These are phyloP conservation scores for Leptarthrus brevirostris DNA, from an alignment of 2,888 invertebrate genomes.

Conservation along the genomic window DNA sequence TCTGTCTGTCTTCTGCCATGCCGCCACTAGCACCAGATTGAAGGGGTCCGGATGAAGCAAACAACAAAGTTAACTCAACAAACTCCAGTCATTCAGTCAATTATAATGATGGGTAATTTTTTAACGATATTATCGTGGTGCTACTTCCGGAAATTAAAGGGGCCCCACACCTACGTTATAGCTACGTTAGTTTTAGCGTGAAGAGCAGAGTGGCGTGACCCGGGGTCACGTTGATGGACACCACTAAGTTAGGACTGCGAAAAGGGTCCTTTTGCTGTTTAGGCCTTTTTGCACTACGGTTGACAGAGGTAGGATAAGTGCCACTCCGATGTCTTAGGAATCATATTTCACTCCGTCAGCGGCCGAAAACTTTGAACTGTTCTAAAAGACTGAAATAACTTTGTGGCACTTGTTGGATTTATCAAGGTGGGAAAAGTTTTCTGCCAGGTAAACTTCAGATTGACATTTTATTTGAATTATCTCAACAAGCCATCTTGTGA, in stretches of 20 bases:
- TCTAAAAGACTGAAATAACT: not conserved
- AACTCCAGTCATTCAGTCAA: conserved; percentile 17
- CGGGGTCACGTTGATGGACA: conserved; percentile 5
- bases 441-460: conserved; percentile 21
- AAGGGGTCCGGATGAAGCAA: not conserved
- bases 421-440: conserved; percentile 22
- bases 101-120: conserved; percentile 24
- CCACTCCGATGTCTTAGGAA: conserved; percentile 13
- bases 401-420: conserved; percentile 29
- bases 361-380: not conserved
- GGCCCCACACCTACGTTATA: not conserved
- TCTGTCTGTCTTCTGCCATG: not conserved
- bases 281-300: not conserved
- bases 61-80: conserved; percentile 21
- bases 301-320: conserved; percentile 34
- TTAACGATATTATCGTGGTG: conserved; percentile 21
- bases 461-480: conserved; percentile 34
- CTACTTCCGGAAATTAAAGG: not conserved
- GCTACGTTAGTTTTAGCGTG: too few species aligned
- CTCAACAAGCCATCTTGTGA: not conserved
- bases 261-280: conserved; percentile 8
- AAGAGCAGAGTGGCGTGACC: too few species aligned
- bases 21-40: too few species aligned
- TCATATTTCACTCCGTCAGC: conserved; percentile 12
- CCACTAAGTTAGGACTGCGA: conserved; percentile 16